Evolutionary conservation across 2,888 invertebrate genomes (phyloP).

Genomic region (Drosophila mayaguana): DNA sequence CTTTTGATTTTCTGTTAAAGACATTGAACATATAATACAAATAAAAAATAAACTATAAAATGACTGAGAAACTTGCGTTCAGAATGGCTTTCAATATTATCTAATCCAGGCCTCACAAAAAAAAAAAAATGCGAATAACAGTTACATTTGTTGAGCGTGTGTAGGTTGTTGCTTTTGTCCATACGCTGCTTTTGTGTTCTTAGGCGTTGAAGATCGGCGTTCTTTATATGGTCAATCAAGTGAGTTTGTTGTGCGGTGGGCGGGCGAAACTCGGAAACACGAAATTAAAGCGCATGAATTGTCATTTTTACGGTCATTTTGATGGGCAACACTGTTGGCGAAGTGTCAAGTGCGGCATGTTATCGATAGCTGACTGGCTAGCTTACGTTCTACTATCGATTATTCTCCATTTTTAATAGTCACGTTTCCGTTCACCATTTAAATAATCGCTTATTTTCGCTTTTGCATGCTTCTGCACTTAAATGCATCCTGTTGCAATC

Average conservation of each 20-base stretch:
- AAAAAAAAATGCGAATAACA: neutral
- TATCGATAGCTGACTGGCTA: neutral
- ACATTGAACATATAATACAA: conserved; percentile 20
- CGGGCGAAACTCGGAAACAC: conserved; percentile 53
- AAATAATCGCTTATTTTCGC: conserved; percentile 39
- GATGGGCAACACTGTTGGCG: neutral
- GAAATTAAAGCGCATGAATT: conserved; percentile 37
- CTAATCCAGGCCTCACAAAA: neutral
- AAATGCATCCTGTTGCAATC: conserved; percentile 55
- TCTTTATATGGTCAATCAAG: conserved; percentile 34
- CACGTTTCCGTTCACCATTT: conserved; percentile 50
- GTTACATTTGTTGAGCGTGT: conserved; percentile 12
- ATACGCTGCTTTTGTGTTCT: conserved; percentile 35
- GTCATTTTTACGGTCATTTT: conserved; percentile 12
- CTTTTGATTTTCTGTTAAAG: conserved; percentile 30
- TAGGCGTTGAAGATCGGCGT: conserved; percentile 22
- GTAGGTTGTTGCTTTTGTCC: conserved; percentile 27
- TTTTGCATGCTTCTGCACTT: conserved; percentile 46
- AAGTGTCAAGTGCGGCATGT: neutral
- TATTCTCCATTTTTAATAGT: neutral
- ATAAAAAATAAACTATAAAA: conserved; percentile 9
- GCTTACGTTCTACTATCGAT: neutral
- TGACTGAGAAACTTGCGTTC: conserved; percentile 8
- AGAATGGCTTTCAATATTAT: conserved; percentile 14
- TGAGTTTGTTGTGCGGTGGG: conserved; percentile 34